phyloP scores from a whole-genome alignment of 2,113 vertebrate genomes.

The Lanius ludovicianus region DNA sequence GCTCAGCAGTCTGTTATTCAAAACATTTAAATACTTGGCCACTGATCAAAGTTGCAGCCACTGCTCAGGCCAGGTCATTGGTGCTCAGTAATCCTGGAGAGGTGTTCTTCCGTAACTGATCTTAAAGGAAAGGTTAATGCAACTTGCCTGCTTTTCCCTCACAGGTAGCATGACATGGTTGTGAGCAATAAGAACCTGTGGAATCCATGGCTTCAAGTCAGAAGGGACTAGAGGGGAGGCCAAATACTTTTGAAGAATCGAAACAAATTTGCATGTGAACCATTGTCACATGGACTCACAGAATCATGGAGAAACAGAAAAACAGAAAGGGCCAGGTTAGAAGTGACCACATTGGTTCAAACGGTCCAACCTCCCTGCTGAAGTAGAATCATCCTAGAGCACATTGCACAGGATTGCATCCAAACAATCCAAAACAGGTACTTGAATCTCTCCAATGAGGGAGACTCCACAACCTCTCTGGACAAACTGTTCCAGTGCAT shows the following conservation, averaged over 20 bases:
- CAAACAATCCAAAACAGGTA: background rate
- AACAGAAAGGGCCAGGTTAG: background rate
- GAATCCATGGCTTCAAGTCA: background rate
- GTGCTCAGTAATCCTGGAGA: background rate
- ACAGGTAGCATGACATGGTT: rapidly evolving
- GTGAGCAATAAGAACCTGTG: background rate
- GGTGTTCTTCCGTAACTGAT: background rate
- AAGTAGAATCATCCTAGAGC: background rate
- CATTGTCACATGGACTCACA: background rate
- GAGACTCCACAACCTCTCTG: background rate
- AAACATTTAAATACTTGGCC: background rate
- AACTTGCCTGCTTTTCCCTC: background rate
- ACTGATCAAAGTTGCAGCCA: background rate
- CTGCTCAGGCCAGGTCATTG: background rate
- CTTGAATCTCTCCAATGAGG: background rate
- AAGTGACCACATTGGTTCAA: background rate
- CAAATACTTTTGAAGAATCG: background rate
- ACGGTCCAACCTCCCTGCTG: background rate
- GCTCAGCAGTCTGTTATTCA: background rate
- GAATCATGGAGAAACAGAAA: background rate
- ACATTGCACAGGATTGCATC: background rate
- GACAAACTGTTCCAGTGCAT: background rate
- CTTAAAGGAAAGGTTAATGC: background rate
- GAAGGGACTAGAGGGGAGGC: background rate
- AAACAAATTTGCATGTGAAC: background rate